Percentiles rank a stretch among this genome's conserved stretches.
These are phyloP conservation scores for Corticium candelabrum DNA, from an alignment of 37 sponge, comb jelly and placozoan genomes.

Conservation along the genomic window DNA sequence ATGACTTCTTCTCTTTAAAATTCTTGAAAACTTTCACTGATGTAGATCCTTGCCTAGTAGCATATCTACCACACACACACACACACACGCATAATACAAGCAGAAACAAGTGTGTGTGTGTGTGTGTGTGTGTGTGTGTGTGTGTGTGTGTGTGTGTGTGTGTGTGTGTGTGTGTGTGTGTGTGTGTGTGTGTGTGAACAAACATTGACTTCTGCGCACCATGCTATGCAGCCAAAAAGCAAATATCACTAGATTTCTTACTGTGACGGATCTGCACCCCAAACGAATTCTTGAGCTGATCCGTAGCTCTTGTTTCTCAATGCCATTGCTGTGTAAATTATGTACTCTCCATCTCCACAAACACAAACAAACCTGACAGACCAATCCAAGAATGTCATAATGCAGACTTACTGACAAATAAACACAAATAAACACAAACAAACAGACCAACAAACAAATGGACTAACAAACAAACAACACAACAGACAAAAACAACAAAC, in stretches of 20 bases:
- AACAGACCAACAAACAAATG: no score
- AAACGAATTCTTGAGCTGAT: conserved; percentile 90
- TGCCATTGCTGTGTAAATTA: conserved; percentile 98
- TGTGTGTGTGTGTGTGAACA: no score
- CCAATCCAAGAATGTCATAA: not conserved
- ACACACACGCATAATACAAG: not conserved
- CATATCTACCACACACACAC: conserved; percentile 71
- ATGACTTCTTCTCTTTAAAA: conserved; percentile 86
- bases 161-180: no score
- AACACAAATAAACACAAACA: no score
- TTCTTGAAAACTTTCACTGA: conserved; percentile 93
- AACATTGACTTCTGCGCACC: not conserved
- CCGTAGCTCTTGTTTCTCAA: conserved; percentile 96
- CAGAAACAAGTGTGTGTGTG: no score
- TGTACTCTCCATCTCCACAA: conserved; percentile 99
- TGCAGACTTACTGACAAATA: not conserved
- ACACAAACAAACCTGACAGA: conserved; percentile 82
- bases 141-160: no score
- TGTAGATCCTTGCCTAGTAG: conserved; percentile 50
- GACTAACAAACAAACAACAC: no score
- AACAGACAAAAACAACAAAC: no score
- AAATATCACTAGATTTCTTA: no score
- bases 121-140: no score
- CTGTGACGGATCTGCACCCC: conserved; percentile 90
- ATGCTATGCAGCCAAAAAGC: no score